Base-by-base conservation (phyloP, 2,888 invertebrate genomes). In the Euzophera pinguis region DNA sequence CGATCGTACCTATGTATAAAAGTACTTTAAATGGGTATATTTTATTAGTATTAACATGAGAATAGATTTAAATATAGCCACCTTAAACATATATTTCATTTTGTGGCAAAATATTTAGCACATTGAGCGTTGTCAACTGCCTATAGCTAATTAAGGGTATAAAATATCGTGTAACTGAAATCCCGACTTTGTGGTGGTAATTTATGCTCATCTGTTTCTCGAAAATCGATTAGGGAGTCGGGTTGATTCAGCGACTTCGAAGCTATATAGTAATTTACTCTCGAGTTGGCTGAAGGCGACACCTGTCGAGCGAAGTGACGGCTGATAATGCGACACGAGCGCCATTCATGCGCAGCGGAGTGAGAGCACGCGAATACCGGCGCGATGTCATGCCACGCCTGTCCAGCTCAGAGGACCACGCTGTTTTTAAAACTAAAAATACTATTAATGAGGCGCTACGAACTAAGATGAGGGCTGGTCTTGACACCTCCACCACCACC, bases 201-300 rank as follows among this genome's bases (percentile, higher is more conserved):
- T 78, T 75, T 72, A 71, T 72, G 71, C 67, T 72, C 68, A 73
- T 71, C 67, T 68, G 70, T 71, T 73, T 70, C 65, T 71, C 59
- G 78, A 77, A 80, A 89, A 90, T 90, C 85, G 86, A 88, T 88
- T 81, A 84, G 73, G 77, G 76, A 84, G 75, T 75, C 70, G 75
- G 73, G 82, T 83, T 83, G 88, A 88, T 85, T 89, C 87, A 88
- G 84, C 83, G 85, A 82, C 78, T 85, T 84, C 78, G 78, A 77
- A 81, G 84, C 81, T 82, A n/a, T n/a, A n/a, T n/a, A 82, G 89
- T 89, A 90, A 89, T 89, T 89, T 88, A 86, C 88, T 87, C 81
- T 86, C 83, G 82, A 88, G 86, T 84, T 84, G 82, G 86, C 87
- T 89, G 89, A 86, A 85, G 85, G 85, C 86, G 89, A 89, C 88